Conservation (phyloP, 2,797 vertebrate genomes). For the Fistularia commersonii region DNA sequence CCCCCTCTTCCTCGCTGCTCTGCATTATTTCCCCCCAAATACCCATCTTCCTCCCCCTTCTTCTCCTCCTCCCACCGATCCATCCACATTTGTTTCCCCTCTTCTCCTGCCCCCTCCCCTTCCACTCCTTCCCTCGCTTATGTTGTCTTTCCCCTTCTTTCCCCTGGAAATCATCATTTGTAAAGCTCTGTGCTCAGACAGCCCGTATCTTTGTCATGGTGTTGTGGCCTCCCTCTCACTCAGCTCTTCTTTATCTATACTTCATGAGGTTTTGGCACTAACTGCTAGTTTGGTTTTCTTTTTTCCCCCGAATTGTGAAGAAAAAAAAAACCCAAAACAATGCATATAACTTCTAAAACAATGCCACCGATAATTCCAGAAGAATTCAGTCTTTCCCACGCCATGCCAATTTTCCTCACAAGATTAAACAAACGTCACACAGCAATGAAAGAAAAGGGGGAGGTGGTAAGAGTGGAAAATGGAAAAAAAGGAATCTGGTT, state of each 20-base stretch:
- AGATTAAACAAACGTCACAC: slow-evolving; percentile 77
- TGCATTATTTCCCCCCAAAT: slow-evolving; percentile 44
- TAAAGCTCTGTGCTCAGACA: slow-evolving; percentile 74
- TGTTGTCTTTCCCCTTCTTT: slow-evolving; percentile 34
- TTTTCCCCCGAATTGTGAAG: slow-evolving; percentile 37
- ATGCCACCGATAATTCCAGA: no score
- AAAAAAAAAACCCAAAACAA: slow-evolving; percentile 31
- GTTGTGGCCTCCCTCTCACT: slow-evolving; percentile 71
- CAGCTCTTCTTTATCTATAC: slow-evolving; percentile 68
- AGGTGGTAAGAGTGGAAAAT: neutral
- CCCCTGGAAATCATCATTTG: slow-evolving; percentile 74
- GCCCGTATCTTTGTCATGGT: slow-evolving; percentile 75
- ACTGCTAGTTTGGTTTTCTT: slow-evolving; percentile 64
- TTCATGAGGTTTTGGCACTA: slow-evolving; percentile 79
- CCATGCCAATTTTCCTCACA: slow-evolving; percentile 73
- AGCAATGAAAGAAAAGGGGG: slow-evolving; percentile 63
- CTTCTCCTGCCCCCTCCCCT: slow-evolving; percentile 30
- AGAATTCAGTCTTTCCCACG: slow-evolving; percentile 75
- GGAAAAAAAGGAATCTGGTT: slow-evolving; percentile 65
- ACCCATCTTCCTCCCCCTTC: slow-evolving; percentile 58
- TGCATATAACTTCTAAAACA: slow-evolving; percentile 66
- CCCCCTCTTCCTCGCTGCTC: slow-evolving; percentile 38
- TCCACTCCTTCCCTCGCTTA: slow-evolving; percentile 28
- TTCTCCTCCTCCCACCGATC: slow-evolving; percentile 56
- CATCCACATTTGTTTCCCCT: slow-evolving; percentile 62